Base-by-base conservation (phyloP, 2,888 invertebrate genomes). In the Andricus curvator region DNA sequence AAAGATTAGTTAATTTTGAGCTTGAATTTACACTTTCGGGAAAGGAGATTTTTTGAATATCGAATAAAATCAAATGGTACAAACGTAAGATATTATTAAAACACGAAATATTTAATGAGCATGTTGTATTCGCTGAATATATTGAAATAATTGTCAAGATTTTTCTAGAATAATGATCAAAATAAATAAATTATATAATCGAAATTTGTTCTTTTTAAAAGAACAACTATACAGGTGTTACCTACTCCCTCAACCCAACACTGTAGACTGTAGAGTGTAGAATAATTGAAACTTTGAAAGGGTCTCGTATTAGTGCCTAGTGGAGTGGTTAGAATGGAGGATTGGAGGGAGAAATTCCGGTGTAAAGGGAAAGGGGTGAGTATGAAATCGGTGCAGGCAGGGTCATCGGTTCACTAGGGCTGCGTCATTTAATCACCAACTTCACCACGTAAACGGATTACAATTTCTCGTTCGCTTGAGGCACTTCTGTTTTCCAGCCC, bases 401-500 rank as follows among this genome's bases (percentile, higher is more conserved):
- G 66, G 11, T 67, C 41, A 41, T 65, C 33, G 15, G 33, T 33
- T 65, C 20, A 29, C 65, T 37, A 66, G 66, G 37, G 37, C 37
- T n/a, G 37, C 37, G 37, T 41, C 66, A 66, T 66, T 74, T 56
- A 56, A 48, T 74, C 51, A 51, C 29, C 37, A 66, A 66, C 22
- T 62, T 62, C 22, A 62, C 62, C 62, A 5, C 62, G 22, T 79
- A 79, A 67, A 41, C 60, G 79, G 74, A 77, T 56, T 66, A 70
- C 66, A 20, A 62, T 37, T 67, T 66, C 67, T 83, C 81, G 67
- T 70, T 81, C 80, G 82, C 66, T 74, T 70, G 64, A 62, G 64
- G 79, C 66, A 70, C 29, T 82, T 79, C 78, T 66, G 79, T 78
- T 77, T 29, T 78, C 44, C 78, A 78, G 78, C 37, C 79, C 81